Percentiles rank a stretch among this genome's conserved stretches.
Evolutionary conservation across 2,113 vertebrate species (phyloP).

Genomic region (Tenebrosternarchus preto): DNA sequence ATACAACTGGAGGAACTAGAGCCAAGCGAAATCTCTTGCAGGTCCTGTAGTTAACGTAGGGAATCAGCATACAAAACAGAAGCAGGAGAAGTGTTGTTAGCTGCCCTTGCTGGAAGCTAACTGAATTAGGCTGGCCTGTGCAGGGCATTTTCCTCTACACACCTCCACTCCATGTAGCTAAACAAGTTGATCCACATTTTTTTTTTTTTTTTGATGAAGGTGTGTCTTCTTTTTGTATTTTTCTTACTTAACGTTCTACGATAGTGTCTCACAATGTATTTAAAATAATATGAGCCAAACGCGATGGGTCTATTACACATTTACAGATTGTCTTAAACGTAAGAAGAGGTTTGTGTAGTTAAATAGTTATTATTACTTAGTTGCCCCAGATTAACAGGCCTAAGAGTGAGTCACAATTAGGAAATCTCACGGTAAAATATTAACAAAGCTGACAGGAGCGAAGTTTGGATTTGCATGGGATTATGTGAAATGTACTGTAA

Average conservation of each 20-base stretch:
- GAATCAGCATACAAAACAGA: slow-evolving; percentile 17
- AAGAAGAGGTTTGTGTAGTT: too few relatives aligned
- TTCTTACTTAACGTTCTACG: neutral
- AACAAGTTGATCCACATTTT: slow-evolving; percentile 50
- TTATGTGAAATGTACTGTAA: too few relatives aligned
- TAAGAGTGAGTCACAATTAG: too few relatives aligned
- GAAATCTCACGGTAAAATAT: neutral
- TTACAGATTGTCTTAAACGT: too few relatives aligned
- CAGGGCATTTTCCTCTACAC: neutral
- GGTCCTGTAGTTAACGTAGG: neutral
- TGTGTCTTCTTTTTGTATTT: slow-evolving; percentile 5
- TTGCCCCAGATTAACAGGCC: too few relatives aligned
- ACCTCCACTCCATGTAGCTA: neutral
- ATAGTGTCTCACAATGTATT: neutral
- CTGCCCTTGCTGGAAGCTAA: neutral
- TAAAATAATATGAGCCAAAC: neutral
- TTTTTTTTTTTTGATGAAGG: slow-evolving; percentile 6
- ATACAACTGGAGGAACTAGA: neutral
- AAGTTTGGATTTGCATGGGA: too few relatives aligned
- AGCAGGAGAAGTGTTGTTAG: neutral
- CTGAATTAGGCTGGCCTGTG: too few relatives aligned
- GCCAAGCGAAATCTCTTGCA: neutral
- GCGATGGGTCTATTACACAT: too few relatives aligned
- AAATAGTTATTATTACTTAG: too few relatives aligned
- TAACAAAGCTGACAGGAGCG: neutral